These are phyloP conservation scores for Cerceris rybyensis DNA, from an alignment of 2,888 invertebrate species.

Conservation along the genomic window DNA sequence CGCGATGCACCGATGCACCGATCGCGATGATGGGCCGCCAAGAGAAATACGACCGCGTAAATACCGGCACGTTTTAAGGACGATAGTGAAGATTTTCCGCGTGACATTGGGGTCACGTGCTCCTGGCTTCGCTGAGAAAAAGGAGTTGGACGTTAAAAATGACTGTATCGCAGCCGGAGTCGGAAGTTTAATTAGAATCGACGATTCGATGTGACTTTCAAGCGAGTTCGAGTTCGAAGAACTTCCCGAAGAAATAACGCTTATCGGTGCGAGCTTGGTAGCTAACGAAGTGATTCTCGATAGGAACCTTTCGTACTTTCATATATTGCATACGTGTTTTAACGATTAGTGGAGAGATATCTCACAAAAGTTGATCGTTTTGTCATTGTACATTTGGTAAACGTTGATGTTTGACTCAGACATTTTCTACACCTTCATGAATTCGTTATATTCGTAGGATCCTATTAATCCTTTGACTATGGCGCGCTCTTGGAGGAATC, in stretches of 20 bases:
- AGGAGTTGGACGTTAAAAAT: not conserved
- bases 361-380: too few species aligned
- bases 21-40: constrained; percentile 54
- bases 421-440: too few species aligned
- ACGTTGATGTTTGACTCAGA: too few species aligned
- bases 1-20: constrained; percentile 8
- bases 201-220: not conserved
- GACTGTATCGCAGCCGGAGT: not conserved
- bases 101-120: constrained; percentile 56
- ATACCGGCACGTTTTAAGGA: constrained; percentile 58
- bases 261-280: too few species aligned
- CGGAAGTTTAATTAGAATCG: not conserved
- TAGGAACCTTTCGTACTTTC: too few species aligned
- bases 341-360: too few species aligned
- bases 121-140: constrained; percentile 10
- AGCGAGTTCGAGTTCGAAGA: not conserved
- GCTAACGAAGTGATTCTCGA: too few species aligned
- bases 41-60: constrained; percentile 61
- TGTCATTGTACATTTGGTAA: too few species aligned
- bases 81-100: constrained; percentile 64
- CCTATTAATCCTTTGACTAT: too few species aligned
- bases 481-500: too few species aligned
- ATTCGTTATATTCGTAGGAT: too few species aligned
- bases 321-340: too few species aligned
- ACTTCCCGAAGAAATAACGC: not conserved